phyloP scores from a whole-genome alignment of 1,140 invertebrate species.

The Drosophila virilis region DNA sequence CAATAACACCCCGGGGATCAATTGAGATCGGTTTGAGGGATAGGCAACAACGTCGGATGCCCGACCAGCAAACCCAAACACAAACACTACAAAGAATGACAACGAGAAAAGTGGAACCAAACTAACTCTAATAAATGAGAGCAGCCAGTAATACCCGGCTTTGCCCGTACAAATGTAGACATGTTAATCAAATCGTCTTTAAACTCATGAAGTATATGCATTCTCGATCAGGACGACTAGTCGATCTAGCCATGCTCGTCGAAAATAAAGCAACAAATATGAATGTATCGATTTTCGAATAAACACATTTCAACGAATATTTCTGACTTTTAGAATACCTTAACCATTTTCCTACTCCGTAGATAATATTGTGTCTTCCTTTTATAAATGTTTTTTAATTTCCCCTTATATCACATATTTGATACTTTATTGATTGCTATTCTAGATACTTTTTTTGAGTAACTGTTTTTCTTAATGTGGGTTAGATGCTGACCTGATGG shows the following conservation, averaged over 20 bases:
- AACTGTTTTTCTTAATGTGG: constrained; percentile 6
- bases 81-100: constrained; percentile 25
- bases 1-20: constrained; percentile 79
- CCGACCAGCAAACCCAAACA: constrained; percentile 19
- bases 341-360: too few relatives aligned
- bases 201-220: too few relatives aligned
- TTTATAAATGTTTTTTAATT: neutral
- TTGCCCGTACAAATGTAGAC: too few relatives aligned
- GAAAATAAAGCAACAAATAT: too few relatives aligned
- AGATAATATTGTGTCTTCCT: neutral
- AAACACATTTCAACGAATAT: too few relatives aligned
- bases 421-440: neutral
- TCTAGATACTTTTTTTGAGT: neutral
- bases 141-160: too few relatives aligned
- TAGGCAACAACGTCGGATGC: constrained; percentile 36
- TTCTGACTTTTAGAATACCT: too few relatives aligned
- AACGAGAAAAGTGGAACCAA: constrained; percentile 15
- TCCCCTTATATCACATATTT: neutral
- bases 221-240: too few relatives aligned
- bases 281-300: too few relatives aligned
- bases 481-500: constrained; percentile 34
- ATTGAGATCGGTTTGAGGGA: constrained; percentile 75
- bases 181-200: too few relatives aligned
- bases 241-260: too few relatives aligned
- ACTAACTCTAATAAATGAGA: neutral